Base-by-base conservation (phyloP, 2,888 invertebrate genomes). In the Hemicrepidius hirtus region DNA sequence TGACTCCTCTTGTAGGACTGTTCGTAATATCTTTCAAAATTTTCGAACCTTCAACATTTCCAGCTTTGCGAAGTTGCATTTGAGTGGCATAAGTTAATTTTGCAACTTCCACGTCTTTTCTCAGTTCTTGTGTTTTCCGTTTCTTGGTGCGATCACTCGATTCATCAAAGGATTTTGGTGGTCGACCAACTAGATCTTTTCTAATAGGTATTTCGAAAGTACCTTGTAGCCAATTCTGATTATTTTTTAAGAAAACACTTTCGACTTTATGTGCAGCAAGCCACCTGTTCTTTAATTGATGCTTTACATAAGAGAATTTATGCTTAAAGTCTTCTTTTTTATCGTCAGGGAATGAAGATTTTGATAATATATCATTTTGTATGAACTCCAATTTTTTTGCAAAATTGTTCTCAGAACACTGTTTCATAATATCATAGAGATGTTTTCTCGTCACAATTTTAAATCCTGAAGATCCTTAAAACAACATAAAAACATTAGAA, bases 1-100 rank as follows among this genome's bases (percentile, higher is more conserved):
- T 50, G 1, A 1, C n/a, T 5, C 16, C 57, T 0, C 57, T 57
- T 13, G 57, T 32, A 57, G 57, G 3, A 5, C 7, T 32, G 13
- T 3, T 55, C 3, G 32, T 57, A 21, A 57, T 4, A 7, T 32
- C 35, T 3, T 32, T 28, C 13, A 57, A 3, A 1, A 57, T 5
- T 32, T 28, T 57, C 32, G 57, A 57, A 5, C 13, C 57, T 2
- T 57, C 32, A 13, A 9, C n/a, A 4, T 57, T 28, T 24, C 57
- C 57, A n/a, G 3, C 16, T 32, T 5, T n/a, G 32, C 32, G 7
- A 6, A 32, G 10, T 13, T 13, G 3, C 35, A 57, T 32, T 7
- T 57, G 57, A 1, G 57, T 32, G 7, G 57, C 57, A 32, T 5
- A 57, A n/a, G 13, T 35, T 13, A 57, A 21, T 32, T 10, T 5